Percentiles rank a stretch among this genome's conserved stretches.
Conservation (phyloP, 2,113 vertebrate species). For the Garra rufa region DNA sequence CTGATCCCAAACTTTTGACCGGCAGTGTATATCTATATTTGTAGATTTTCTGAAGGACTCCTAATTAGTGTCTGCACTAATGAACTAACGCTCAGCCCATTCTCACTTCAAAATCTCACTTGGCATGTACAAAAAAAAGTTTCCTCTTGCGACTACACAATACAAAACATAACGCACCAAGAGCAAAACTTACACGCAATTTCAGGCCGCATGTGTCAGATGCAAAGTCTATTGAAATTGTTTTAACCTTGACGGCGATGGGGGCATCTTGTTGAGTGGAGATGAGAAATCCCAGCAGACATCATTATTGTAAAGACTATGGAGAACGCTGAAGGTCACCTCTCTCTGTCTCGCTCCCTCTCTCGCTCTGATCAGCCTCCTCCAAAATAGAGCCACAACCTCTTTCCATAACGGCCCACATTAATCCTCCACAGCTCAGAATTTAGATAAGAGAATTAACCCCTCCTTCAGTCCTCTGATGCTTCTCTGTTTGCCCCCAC, state of each 20-base stretch:
- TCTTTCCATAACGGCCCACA: slow-evolving; percentile 41
- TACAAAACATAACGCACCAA: not conserved
- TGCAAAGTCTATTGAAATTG: slow-evolving; percentile 55
- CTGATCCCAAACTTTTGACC: no score
- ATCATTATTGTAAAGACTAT: slow-evolving; percentile 56
- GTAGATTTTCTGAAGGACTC: no score
- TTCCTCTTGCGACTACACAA: not conserved
- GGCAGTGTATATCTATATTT: not conserved
- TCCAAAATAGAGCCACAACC: slow-evolving; percentile 32
- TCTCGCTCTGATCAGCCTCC: slow-evolving; percentile 28
- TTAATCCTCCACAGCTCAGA: slow-evolving; percentile 46
- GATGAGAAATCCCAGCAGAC: slow-evolving; percentile 57
- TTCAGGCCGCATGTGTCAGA: slow-evolving; percentile 45
- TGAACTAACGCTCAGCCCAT: not conserved
- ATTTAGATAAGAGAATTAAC: slow-evolving; percentile 62
- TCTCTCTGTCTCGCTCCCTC: slow-evolving; percentile 18
- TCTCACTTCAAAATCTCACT: not conserved
- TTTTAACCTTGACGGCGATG: slow-evolving; percentile 58
- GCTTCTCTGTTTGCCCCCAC: slow-evolving; percentile 21
- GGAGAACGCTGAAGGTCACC: slow-evolving; percentile 57
- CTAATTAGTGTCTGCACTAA: slow-evolving; percentile 18
- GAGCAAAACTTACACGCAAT: slow-evolving; percentile 48
- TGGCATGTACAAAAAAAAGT: not conserved
- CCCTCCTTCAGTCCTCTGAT: slow-evolving; percentile 39
- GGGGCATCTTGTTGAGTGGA: slow-evolving; percentile 49